Evolutionary conservation across 2,888 invertebrate genomes (phyloP).

Genomic region (Tethea ocularis): DNA sequence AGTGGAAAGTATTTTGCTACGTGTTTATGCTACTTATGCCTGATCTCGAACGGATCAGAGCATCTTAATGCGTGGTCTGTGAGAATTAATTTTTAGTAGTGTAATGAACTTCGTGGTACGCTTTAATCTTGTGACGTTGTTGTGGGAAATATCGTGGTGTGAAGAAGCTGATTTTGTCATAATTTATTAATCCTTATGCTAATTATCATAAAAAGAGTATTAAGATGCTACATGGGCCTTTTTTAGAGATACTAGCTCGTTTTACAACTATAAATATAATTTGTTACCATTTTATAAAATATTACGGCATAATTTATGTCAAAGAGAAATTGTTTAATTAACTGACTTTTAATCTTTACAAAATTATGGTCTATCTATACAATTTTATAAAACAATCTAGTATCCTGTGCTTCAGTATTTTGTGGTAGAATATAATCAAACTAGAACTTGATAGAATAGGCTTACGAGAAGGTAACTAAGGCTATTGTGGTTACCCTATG

Average conservation of each 20-base stretch:
- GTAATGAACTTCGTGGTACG: slow-evolving; percentile 66
- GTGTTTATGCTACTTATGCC: slow-evolving; percentile 39
- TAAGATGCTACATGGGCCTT: background rate
- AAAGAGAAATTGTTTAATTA: too few relatives aligned
- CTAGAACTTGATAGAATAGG: background rate
- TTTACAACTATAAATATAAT: background rate
- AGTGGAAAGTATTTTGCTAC: slow-evolving; percentile 22
- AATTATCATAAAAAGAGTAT: slow-evolving; percentile 1
- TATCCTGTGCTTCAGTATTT: background rate
- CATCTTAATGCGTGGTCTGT: slow-evolving; percentile 68
- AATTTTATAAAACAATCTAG: background rate
- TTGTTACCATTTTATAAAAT: background rate
- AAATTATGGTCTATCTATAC: too few relatives aligned
- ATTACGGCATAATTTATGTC: background rate
- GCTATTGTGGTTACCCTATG: slow-evolving; percentile 35
- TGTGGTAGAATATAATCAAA: background rate
- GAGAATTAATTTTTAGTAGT: slow-evolving; percentile 76
- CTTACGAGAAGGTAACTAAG: slow-evolving; percentile 20
- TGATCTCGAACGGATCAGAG: slow-evolving; percentile 65
- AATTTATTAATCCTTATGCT: slow-evolving; percentile 12
- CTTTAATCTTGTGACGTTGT: slow-evolving; percentile 59
- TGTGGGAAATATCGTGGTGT: slow-evolving; percentile 49
- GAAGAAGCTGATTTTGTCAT: slow-evolving; percentile 7
- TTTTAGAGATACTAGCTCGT: background rate
- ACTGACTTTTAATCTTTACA: too few relatives aligned